Evolutionary conservation across 2,113 vertebrate genomes (phyloP).

Genomic region (Forbesichthys agassizii): DNA sequence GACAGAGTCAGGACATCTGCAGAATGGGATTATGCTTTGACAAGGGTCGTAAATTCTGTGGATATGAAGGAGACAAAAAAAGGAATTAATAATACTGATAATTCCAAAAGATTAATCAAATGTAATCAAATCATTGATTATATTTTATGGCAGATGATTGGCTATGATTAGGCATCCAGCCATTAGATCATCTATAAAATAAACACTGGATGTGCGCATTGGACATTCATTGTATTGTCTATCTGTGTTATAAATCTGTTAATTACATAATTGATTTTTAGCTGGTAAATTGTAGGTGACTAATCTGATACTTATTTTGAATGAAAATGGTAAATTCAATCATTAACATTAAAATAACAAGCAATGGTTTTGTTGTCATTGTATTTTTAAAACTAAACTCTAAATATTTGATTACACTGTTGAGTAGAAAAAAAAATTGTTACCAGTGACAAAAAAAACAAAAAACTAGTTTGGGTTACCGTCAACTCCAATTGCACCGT

Average conservation of each 20-base stretch:
- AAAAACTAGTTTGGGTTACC: conserved; percentile 35
- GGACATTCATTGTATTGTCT: no score
- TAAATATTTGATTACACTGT: no score
- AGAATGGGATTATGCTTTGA: conserved; percentile 58
- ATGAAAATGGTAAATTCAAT: no score
- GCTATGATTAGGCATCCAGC: background rate
- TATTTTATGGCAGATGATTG: background rate
- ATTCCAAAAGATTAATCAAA: background rate
- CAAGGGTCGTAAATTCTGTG: conserved; percentile 61
- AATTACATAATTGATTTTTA: no score
- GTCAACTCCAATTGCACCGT: conserved; percentile 68
- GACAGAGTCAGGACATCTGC: conserved; percentile 39
- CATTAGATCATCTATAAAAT: no score
- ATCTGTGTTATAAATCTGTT: no score
- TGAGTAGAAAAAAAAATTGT: background rate
- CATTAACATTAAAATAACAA: no score
- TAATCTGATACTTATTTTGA: no score
- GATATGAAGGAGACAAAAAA: conserved; percentile 15
- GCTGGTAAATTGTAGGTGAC: no score
- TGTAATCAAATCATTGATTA: background rate
- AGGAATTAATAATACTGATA: background rate
- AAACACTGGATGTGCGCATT: no score
- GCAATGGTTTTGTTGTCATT: no score
- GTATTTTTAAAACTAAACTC: no score
- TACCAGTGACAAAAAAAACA: background rate